A percentile compares a stretch with the other conserved stretches of the same genome.
Conservation (phyloP, 2,888 invertebrate species). For the Amphipoea oculea region DNA sequence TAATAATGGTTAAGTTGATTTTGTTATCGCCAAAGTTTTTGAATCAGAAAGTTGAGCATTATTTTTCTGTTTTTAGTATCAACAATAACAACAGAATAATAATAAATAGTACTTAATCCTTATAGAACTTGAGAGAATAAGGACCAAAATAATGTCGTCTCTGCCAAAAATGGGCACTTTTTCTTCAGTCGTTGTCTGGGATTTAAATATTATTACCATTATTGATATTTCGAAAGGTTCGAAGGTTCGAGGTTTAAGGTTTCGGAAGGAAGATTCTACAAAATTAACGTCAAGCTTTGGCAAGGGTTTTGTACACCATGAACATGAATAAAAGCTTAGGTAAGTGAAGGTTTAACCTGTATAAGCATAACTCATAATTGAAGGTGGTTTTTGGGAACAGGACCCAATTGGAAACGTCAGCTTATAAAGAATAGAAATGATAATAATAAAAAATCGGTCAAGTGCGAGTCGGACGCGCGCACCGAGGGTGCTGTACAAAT, state of each 20-base stretch:
- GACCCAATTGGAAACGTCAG: background rate
- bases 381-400: background rate
- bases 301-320: background rate
- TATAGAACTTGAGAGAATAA: background rate
- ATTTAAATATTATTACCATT: conserved; percentile 1
- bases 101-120: conserved; percentile 1
- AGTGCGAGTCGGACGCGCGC: too few relatives aligned
- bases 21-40: conserved; percentile 30
- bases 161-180: background rate
- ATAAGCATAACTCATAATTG: background rate
- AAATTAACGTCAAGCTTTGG: background rate
- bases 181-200: background rate
- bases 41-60: conserved; percentile 13
- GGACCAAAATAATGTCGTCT: conserved; percentile 7
- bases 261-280: too few relatives aligned
- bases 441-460: background rate
- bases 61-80: background rate
- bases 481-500: too few relatives aligned
- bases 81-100: conserved; percentile 22
- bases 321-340: background rate
- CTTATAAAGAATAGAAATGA: background rate
- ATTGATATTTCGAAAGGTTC: background rate
- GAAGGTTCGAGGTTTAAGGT: too few relatives aligned
- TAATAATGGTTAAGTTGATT: conserved; percentile 3
- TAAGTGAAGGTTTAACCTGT: background rate